phyloP scores from a whole-genome alignment of 30 jellyfish, hydroid and myxozoan species.

The Hydractinia echinata region DNA sequence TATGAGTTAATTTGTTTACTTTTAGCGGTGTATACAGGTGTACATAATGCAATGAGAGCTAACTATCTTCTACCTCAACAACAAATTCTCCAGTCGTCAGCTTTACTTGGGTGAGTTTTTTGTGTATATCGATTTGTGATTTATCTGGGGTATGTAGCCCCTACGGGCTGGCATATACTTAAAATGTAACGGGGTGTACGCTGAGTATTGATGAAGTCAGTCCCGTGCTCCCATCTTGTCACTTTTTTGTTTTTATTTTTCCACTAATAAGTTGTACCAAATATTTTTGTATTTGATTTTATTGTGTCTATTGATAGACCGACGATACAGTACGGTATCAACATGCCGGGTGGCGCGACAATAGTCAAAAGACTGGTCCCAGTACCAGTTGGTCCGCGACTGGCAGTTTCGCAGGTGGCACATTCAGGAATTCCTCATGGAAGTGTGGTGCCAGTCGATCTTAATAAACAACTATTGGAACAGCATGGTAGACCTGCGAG shows the following conservation, averaged over 20 bases:
- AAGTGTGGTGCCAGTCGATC: not conserved
- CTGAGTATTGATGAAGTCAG: too few species aligned
- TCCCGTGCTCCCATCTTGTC: too few species aligned
- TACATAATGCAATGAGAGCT: not conserved
- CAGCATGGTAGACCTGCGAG: not conserved
- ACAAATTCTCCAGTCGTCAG: not conserved
- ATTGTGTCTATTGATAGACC: not conserved
- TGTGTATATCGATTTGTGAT: not conserved
- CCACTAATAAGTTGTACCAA: too few species aligned
- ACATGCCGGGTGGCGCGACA: slow-evolving; percentile 32
- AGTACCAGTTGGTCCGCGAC: slow-evolving; percentile 42
- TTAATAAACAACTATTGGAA: not conserved
- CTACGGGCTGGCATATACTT: too few species aligned
- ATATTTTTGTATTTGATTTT: not conserved
- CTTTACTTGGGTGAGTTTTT: slow-evolving; percentile 1
- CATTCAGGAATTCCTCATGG: not conserved
- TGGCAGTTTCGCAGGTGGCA: not conserved
- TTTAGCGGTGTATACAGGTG: not conserved
- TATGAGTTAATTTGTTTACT: not conserved
- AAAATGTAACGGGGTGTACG: too few species aligned
- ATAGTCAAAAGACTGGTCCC: slow-evolving; percentile 35
- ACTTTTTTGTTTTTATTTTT: too few species aligned
- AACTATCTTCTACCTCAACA: slow-evolving; percentile 1
- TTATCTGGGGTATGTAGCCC: too few species aligned
- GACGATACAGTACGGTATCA: slow-evolving; percentile 8